Percentiles rank a stretch among this genome's conserved stretches.
Conservation (phyloP, 2,888 invertebrate species). For the Pseudococcus longispinus region DNA sequence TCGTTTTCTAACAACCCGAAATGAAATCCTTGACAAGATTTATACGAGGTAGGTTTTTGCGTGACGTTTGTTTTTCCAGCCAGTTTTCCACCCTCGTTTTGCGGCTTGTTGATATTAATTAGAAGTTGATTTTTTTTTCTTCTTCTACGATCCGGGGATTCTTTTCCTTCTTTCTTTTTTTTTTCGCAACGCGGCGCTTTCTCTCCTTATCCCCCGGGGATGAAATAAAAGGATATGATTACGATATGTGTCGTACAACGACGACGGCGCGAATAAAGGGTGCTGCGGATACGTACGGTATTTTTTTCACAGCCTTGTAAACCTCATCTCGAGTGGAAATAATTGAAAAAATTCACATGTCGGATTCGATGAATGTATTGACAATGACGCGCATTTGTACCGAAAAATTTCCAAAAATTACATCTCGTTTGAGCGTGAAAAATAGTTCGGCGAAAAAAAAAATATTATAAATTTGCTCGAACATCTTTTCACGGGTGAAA, state of each 20-base stretch:
- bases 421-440: conserved; percentile 7
- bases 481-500: not conserved
- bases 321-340: not conserved
- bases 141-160: not conserved
- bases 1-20: conserved; percentile 18
- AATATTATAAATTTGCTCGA: not conserved
- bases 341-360: not conserved
- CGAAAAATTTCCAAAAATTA: conserved; percentile 13
- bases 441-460: not conserved
- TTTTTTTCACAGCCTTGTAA: conserved; percentile 9
- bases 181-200: not conserved
- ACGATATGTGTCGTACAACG: not conserved
- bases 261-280: not conserved
- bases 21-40: conserved; percentile 27
- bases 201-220: not conserved
- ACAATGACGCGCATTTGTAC: not conserved
- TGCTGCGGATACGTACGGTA: not conserved
- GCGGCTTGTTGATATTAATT: conserved; percentile 31
- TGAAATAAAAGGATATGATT: not conserved
- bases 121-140: conserved; percentile 14
- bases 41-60: conserved; percentile 24
- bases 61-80: conserved; percentile 14
- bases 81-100: conserved; percentile 3
- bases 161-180: not conserved
- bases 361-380: conserved; percentile 5